Evolutionary conservation across 2,113 vertebrate genomes (phyloP), one percentile per base, ranked within the genome.

Genomic region (Microcebus jonahi): DNA sequence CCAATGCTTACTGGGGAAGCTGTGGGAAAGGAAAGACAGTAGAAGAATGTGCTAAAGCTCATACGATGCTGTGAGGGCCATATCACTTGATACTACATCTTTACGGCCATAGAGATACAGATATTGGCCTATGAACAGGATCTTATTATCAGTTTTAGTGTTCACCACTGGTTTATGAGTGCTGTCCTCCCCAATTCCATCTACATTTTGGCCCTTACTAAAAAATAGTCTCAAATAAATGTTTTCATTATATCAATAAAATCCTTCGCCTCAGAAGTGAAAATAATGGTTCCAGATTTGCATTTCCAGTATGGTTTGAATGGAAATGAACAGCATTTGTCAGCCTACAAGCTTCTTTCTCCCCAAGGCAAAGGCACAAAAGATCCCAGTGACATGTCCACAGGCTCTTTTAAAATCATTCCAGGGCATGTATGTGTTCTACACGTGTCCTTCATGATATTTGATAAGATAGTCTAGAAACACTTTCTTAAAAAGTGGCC

Each of bases 181-280:
- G 6, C 34, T 63, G 1, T 48, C 14, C 27, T 79, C 17, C 36
- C 6, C 50, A 89, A 63, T 2, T 55, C 36, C 36, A 48, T 94
- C 88, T 91, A 34, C 55, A 68, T 20, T 97, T 94, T 95, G 18
- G 36, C 53, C 50, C 84, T 39, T 86, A 93, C 57, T 89, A 31
- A 81, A 94, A 76, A 94, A 23, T 27, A 63, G 27, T 67, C 76
- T 93, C 53, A 45, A 88, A 91, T 25, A 63, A 92, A 73, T 97
- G 29, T 96, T 57, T 93, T 91, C 65, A 85, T 55, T 63, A 53
- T 23, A 27, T 59, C 57, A 75, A 90, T 90, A 79, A 36, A 95
- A 86, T 59, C 23, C 1, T 45, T 94, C 68, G 86, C 42, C 7
- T 63, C 4, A 53, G 18, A 88, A 34, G 23, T 75, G 65, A 90